Evolutionary conservation across 1,140 invertebrate genomes (phyloP), one percentile per base, ranked within the genome.

Genomic region (Heliconius eleuchia): DNA sequence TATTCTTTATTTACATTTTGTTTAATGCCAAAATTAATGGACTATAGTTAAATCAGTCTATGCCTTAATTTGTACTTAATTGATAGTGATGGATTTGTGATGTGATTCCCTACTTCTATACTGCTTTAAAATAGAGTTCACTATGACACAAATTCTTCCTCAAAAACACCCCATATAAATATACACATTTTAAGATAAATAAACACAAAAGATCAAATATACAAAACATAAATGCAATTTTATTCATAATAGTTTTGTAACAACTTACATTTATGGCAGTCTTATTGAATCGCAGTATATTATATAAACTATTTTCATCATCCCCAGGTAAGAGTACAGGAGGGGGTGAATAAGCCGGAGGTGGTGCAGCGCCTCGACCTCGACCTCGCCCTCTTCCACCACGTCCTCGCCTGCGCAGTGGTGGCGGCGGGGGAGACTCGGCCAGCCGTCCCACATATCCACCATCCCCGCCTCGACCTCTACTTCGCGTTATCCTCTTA

Each of bases 241-340:
- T 13, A 13, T 46, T 46, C 3, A 19, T 52, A n/a, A 19, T 19
- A 57, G 7, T n/a, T 3, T 46, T 30, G 57, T n/a, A n/a, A 50
- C 50, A 72, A 94, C 95, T 93, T 95, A 97, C 97, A 85, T 97
- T 97, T 27, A 98, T 95, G 6, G 97, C 96, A 71, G 96, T 96
- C 85, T 97, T 97, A 71, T 98, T 98, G 85, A 97, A 97, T 77
- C 96, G 96, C 71, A 98, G 96, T 50, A 98, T 96, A 84, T 96
- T 97, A 90, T 98, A 98, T 9, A 98, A 95, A 87, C 97, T 97
- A 87, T 96, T 96, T 86, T 98, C 98, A 94, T 98, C 98, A 83
- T 95, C 94, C 8, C 90, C 91, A 46, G 91, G 91, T 74, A 92
- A 76, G 23, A 91, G 81, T 5, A 93, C 89, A 0, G 90, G 91